Base-by-base conservation (phyloP, 2,888 invertebrate genomes). In the Polydrusus cervinus region DNA sequence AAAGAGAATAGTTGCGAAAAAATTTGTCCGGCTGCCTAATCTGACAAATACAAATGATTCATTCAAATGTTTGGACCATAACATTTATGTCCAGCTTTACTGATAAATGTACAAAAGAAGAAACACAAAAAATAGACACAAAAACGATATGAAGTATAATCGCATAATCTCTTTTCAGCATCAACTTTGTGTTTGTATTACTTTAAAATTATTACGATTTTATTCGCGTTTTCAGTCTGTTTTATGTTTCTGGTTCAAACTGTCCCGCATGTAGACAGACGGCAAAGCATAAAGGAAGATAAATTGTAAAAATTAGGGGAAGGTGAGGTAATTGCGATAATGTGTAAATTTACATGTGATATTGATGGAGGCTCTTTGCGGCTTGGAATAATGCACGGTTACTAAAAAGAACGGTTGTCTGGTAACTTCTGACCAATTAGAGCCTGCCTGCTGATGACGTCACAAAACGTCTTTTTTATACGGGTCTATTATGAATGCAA, bases 191-290 rank as follows among this genome's bases (percentile, higher is more conserved):
- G 30, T 53, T 11, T 53, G 70, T 74, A 70, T 74, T 53, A 64
- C 69, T 74, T 55, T 70, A 74, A 74, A 74, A 74, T 74, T 34
- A 34, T 34, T 65, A 74, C 74, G 70, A 70, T 70, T 74, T 74
- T 74, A 69, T 74, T 14, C 69, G 53, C 69, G 70, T 70, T 74
- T 25, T 74, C 69, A 70, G 69, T 49, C 55, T 34, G 57, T 1
- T 14, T 10, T 16, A 11, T 49, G 30, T 18, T 64, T 65, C 49
- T 49, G 47, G 53, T 45, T 30, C 20, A 49, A 68, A 65, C 68
- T 68, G 75, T 75, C 75, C 75, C 75, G 71, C 75, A 67, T 67
- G 65, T 71, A 67, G 67, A 75, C 75, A 71, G 30, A 62, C 66
- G 53, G 20, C 61, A 51, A 71, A 60, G 68, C 49, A 62, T 38